These are phyloP conservation scores for Varanus salvator DNA, from an alignment of 2,113 vertebrate genomes.

Conservation along the genomic window DNA sequence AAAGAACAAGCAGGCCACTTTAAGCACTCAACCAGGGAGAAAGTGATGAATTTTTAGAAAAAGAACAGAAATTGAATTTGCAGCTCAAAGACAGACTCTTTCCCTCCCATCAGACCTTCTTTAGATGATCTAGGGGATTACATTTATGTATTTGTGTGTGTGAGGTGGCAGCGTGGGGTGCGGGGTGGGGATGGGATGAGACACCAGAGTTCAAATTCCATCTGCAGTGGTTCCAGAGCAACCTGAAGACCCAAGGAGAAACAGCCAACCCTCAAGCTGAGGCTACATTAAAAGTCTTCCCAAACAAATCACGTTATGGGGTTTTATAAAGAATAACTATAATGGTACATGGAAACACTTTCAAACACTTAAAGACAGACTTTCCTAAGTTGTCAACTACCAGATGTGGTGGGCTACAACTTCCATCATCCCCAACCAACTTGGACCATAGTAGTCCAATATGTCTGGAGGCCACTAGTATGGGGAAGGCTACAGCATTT, in stretches of 20 bases:
- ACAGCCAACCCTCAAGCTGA: background rate
- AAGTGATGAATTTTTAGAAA: too few species aligned
- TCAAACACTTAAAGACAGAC: background rate
- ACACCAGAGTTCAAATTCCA: background rate
- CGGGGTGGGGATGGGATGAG: too few species aligned
- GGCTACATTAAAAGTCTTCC: background rate
- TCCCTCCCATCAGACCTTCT: background rate
- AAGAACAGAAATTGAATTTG: background rate
- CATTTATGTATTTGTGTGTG: background rate
- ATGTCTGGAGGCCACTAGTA: too few species aligned
- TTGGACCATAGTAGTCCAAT: too few species aligned
- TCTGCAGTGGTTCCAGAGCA: background rate
- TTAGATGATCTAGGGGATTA: background rate
- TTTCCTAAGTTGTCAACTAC: background rate
- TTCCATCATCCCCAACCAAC: background rate
- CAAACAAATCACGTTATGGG: background rate
- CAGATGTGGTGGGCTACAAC: background rate
- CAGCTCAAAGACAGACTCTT: background rate
- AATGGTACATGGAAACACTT: background rate
- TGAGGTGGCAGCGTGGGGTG: too few species aligned
- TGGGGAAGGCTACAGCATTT: too few species aligned
- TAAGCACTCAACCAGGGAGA: too few species aligned
- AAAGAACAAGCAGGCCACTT: too few species aligned
- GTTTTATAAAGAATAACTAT: background rate
- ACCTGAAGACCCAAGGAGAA: background rate